Base-by-base conservation (phyloP, 2,113 vertebrate genomes). In the Phocoena sinus region DNA sequence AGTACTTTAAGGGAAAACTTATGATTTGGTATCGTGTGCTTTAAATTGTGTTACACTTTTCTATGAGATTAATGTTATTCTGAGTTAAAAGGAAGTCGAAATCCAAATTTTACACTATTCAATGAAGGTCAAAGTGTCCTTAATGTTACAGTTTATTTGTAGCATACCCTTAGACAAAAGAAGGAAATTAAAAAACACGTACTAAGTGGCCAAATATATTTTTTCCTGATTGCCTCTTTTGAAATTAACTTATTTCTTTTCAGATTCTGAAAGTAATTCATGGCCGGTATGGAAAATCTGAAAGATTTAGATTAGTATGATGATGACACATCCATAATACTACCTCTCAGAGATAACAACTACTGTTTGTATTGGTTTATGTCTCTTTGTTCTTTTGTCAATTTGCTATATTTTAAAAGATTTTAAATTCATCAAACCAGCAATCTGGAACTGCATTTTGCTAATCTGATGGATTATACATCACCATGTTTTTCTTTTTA, bases 1-100 rank as follows among this genome's bases (percentile, higher is more conserved):
- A 95, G 77, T 71, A 95, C 38, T 77, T 74, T 88, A 94, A 83
- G n/a, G 71, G 21, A 87, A 95, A 36, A 79, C 41, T 74, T 93
- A 47, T 26, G 82, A 89, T 70, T 96, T 83, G 53, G 23, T 84
- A 94, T n/a, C 12, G 25, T 47, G 53, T 89, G 14, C n/a, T 81
- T 68, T 89, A 92, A 96, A 76, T 3, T 71, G 47, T 71, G 18
- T 74, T 90, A 60, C 90, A 79, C 1, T 84, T 93, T 94, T 47
- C 74, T 91, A 33, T 41, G 44, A 70, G 14, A 82, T 79, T 92
- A 92, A n/a, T 83, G 50, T 70, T 89, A 94, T 83, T 92, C 63
- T 63, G 73, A 90, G 10, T 67, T 70, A 58, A 89, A 82, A 82
- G 28, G 8, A 76, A 91, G 91, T 81, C 25, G 84, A 86, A 84